phyloP scores from a whole-genome alignment of 2,888 invertebrate species.

The Sphaerophoria rueppellii region DNA sequence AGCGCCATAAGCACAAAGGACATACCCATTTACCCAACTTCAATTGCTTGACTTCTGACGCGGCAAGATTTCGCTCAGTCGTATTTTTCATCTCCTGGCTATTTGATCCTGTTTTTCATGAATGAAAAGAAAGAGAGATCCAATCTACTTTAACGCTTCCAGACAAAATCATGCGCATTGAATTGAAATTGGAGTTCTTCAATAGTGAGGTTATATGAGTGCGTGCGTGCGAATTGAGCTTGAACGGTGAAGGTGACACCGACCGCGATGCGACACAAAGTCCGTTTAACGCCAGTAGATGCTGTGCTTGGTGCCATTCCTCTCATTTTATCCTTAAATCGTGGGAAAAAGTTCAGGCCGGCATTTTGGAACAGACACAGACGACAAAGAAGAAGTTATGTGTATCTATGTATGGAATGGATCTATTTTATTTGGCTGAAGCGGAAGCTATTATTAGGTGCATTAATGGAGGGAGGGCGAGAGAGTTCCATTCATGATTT shows the following conservation, averaged over 20 bases:
- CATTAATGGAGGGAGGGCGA: not conserved
- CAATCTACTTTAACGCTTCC: not conserved
- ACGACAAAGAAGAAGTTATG: conserved; percentile 15
- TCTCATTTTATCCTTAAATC: not conserved
- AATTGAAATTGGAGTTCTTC: not conserved
- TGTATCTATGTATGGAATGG: not conserved
- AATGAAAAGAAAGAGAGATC: conserved; percentile 26
- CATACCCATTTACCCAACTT: not conserved
- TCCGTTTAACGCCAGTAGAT: not conserved
- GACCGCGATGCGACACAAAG: no score
- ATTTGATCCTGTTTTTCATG: conserved; percentile 25
- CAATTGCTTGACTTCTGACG: conserved; percentile 24
- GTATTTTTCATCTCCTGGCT: conserved; percentile 2
- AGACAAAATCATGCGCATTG: conserved; percentile 23
- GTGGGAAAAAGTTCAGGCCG: conserved; percentile 18
- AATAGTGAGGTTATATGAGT: not conserved
- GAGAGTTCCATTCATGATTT: conserved; percentile 13
- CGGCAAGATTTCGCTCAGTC: conserved; percentile 27
- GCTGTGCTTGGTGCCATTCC: not conserved
- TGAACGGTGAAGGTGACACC: conserved; percentile 6
- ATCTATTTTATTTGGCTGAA: not conserved
- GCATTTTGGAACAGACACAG: conserved; percentile 6
- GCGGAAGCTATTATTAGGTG: conserved; percentile 5
- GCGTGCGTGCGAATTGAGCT: not conserved
- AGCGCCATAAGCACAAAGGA: conserved; percentile 3